A percentile compares a stretch with the other conserved stretches of the same genome.
Evolutionary conservation across 2,888 invertebrate genomes (phyloP).

Genomic region (Apodemia hepburni): DNA sequence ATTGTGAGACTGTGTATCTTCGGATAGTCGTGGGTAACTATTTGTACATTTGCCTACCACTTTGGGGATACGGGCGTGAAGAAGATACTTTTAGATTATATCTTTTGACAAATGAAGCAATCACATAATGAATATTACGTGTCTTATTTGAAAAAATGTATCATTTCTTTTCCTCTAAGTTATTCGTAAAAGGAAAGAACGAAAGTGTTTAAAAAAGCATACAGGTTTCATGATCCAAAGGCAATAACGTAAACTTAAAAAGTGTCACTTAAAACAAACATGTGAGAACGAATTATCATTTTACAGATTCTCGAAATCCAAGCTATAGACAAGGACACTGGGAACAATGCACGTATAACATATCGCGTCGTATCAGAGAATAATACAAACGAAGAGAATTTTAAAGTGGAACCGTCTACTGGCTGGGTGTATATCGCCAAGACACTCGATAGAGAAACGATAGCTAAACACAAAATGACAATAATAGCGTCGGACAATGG

Average conservation of each 20-base stretch:
- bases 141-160: too few relatives aligned
- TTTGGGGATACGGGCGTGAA: too few relatives aligned
- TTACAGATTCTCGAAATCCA: conserved; percentile 91
- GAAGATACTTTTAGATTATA: too few relatives aligned
- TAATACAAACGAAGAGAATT: conserved; percentile 78
- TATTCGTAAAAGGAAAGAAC: too few relatives aligned
- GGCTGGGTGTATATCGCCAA: conserved; percentile 92
- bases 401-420: conserved; percentile 92
- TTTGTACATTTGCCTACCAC: too few relatives aligned
- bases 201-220: too few relatives aligned
- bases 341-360: conserved; percentile 95
- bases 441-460: conserved; percentile 90
- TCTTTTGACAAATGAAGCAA: too few relatives aligned
- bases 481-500: conserved; percentile 95
- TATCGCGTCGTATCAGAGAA: conserved; percentile 84
- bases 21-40: too few relatives aligned
- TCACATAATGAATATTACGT: too few relatives aligned
- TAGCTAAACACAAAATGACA: conserved; percentile 87
- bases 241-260: background rate
- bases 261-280: conserved; percentile 5
- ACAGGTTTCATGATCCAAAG: too few relatives aligned
- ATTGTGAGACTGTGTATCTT: too few relatives aligned
- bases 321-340: conserved; percentile 95
- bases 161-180: too few relatives aligned
- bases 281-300: conserved; percentile 27